Percentiles rank a stretch among this genome's conserved stretches.
Evolutionary conservation across 2,113 vertebrate genomes (phyloP).

Genomic region (Colius striatus): DNA sequence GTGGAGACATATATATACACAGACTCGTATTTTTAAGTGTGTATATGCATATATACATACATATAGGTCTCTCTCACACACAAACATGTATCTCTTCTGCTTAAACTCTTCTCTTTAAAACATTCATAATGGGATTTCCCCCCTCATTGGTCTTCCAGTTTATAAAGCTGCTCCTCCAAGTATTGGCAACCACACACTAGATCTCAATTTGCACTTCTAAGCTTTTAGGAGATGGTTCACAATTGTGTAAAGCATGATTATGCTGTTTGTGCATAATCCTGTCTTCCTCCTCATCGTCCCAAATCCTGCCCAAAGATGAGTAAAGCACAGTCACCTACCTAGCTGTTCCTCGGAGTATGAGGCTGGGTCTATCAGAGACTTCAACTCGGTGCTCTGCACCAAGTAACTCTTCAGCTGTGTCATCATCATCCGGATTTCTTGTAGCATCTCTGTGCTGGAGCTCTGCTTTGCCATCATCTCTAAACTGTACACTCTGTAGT

Average conservation of each 20-base stretch:
- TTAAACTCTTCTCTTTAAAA: background rate
- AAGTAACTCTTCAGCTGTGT: slow-evolving; percentile 97
- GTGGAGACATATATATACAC: background rate
- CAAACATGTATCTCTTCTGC: background rate
- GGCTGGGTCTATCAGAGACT: slow-evolving; percentile 81
- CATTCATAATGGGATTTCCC: background rate
- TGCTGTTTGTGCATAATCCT: background rate
- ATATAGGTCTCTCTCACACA: background rate
- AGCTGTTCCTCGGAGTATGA: slow-evolving; percentile 82
- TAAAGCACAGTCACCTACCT: slow-evolving; percentile 72
- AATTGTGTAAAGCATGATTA: background rate
- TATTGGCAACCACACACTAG: background rate
- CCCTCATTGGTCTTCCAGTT: background rate
- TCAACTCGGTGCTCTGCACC: slow-evolving; percentile 92
- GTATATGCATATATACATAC: background rate
- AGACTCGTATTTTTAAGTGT: background rate
- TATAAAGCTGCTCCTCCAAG: background rate
- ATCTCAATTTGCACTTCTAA: background rate
- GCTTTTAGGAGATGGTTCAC: background rate
- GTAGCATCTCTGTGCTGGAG: slow-evolving; percentile 93
- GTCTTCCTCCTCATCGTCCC: background rate
- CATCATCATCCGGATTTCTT: slow-evolving; percentile 98
- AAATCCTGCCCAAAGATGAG: background rate
- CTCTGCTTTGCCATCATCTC: slow-evolving; percentile 91
- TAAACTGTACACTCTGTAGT: slow-evolving; percentile 90